These are phyloP conservation scores for Coccyzus lansbergi DNA, from an alignment of 2,797 vertebrate species.

Conservation along the genomic window DNA sequence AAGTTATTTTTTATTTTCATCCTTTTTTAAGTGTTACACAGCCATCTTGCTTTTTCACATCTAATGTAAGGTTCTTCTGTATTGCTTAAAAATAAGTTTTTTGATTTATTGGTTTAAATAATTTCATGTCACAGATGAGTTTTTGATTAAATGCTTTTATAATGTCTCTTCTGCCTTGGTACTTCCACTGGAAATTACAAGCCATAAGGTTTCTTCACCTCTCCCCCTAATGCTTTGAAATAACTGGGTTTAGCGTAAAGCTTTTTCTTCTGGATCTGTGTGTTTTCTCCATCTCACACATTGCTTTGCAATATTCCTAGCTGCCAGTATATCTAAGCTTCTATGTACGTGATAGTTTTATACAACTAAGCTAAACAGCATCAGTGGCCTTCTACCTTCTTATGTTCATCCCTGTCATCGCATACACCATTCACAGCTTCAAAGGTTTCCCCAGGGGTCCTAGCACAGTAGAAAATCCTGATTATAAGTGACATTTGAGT, in stretches of 20 bases:
- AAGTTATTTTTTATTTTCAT: conserved; percentile 72
- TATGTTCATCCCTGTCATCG: conserved; percentile 75
- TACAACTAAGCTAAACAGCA: conserved; percentile 72
- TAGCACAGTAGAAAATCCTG: conserved; percentile 81
- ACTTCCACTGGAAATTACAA: conserved; percentile 77
- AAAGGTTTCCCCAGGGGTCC: conserved; percentile 82
- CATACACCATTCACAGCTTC: conserved; percentile 76
- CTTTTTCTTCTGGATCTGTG: conserved; percentile 67
- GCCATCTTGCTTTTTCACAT: conserved; percentile 62
- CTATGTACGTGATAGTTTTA: conserved; percentile 74
- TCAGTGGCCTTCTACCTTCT: conserved; percentile 71
- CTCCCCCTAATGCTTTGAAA: conserved; percentile 58
- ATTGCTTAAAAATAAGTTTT: conserved; percentile 77
- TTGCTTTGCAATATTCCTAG: conserved; percentile 70
- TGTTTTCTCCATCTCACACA: conserved; percentile 54
- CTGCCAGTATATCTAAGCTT: conserved; percentile 73
- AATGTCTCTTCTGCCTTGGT: conserved; percentile 73
- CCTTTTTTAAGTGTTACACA: conserved; percentile 77
- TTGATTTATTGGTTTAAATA: conserved; percentile 79
- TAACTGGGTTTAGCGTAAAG: conserved; percentile 59
- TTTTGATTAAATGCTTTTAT: conserved; percentile 74
- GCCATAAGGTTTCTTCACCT: conserved; percentile 67
- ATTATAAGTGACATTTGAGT: conserved; percentile 85
- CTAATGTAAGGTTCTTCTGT: conserved; percentile 72
- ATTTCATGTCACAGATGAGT: conserved; percentile 75